Evolutionary conservation across 2,113 vertebrate genomes (phyloP).

Genomic region (Orientallactaga bullata): DNA sequence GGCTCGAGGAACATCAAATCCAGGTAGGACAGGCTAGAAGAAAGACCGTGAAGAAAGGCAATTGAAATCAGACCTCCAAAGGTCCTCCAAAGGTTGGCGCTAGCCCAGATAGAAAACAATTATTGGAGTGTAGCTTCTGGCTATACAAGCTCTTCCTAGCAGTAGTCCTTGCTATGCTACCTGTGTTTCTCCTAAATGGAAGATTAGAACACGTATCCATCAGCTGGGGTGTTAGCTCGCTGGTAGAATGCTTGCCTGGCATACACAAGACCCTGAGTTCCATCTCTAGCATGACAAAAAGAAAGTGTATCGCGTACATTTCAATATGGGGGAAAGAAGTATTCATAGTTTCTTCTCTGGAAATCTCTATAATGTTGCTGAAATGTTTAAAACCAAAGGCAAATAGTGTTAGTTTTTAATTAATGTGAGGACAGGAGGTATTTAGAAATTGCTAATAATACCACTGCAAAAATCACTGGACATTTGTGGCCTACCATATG

Average conservation of each 20-base stretch:
- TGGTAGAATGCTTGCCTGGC: background rate
- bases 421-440: slow-evolving; percentile 31
- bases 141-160: background rate
- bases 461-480: background rate
- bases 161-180: slow-evolving; percentile 33
- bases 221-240: background rate
- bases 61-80: background rate
- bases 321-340: slow-evolving; percentile 44
- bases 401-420: slow-evolving; percentile 65
- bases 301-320: slow-evolving; percentile 47
- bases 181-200: slow-evolving; percentile 63
- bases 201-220: slow-evolving; percentile 33
- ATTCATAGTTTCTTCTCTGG: slow-evolving; percentile 56
- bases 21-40: slow-evolving; percentile 30
- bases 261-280: background rate
- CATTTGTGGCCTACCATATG: background rate
- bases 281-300: background rate
- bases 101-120: slow-evolving; percentile 12
- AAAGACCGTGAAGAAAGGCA: slow-evolving; percentile 37
- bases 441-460: slow-evolving; percentile 30
- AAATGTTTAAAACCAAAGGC: slow-evolving; percentile 78
- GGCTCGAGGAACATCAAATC: background rate
- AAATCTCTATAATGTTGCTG: slow-evolving; percentile 60
- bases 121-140: background rate
- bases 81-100: slow-evolving; percentile 13